Evolutionary conservation across 2,888 invertebrate species (phyloP).

Genomic region (Pomacea canaliculata): DNA sequence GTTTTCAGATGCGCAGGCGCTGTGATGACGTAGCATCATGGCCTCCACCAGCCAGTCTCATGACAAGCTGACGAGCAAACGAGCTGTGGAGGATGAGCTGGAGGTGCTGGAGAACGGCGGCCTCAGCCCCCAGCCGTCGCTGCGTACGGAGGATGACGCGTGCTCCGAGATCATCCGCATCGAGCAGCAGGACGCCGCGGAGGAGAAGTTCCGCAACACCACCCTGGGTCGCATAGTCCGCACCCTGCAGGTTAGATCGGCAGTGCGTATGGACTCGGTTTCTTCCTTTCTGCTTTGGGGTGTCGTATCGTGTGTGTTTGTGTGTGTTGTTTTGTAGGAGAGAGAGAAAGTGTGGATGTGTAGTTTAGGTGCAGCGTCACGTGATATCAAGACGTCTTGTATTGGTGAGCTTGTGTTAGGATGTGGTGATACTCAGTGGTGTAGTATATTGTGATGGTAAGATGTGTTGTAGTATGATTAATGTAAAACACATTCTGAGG

Average conservation of each 20-base stretch:
- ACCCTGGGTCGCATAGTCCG: constrained; percentile 54
- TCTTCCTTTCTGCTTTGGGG: neutral
- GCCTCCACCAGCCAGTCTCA: constrained; percentile 49
- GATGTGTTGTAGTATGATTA: no score
- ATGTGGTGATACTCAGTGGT: no score
- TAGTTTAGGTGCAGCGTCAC: no score
- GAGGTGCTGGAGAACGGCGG: constrained; percentile 63
- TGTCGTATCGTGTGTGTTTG: no score
- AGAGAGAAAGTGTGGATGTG: no score
- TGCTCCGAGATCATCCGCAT: constrained; percentile 64
- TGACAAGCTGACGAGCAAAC: constrained; percentile 45
- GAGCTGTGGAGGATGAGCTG: constrained; percentile 45
- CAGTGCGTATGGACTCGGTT: constrained; percentile 24
- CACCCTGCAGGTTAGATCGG: constrained; percentile 57
- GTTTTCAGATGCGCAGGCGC: neutral
- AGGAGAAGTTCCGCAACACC: constrained; percentile 40
- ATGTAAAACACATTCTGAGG: no score
- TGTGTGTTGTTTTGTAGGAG: no score
- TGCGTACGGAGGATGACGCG: constrained; percentile 56
- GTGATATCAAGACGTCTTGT: no score
- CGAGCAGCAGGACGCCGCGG: constrained; percentile 52
- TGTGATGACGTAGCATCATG: constrained; percentile 31
- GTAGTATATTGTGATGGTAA: no score
- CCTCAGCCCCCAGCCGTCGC: constrained; percentile 55
- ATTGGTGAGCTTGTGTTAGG: no score